Evolutionary conservation across 2,113 vertebrate species (phyloP), one percentile per base, ranked within the genome.

Genomic region (Artemisiospiza belli): DNA sequence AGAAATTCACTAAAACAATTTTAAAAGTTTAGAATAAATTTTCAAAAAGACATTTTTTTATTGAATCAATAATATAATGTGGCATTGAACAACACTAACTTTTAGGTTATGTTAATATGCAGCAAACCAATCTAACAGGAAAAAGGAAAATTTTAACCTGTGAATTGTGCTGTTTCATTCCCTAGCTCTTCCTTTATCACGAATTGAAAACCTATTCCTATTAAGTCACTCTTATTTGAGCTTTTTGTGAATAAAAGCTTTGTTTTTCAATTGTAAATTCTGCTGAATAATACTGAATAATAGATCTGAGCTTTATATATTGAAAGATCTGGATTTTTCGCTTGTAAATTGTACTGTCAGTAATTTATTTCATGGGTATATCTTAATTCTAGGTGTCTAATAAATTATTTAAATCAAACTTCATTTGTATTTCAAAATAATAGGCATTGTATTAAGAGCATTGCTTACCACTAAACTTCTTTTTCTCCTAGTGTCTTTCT

Each of bases 1-100:
- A 83, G 5, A 67, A 17, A 52, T 31, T 27, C 4, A 66, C 6
- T 13, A 30, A 64, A 82, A 10, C 10, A 46, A 51, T 28, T 51
- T 7, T 3, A 43, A 51, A 37, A 11, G 0, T 43, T 78, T 49
- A 14, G 6, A 51, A n/a, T 1, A 20, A 9, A 5, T 18, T 59
- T 85, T 75, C 2, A 0, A 39, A 77, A 74, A 25, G 2, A 2
- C 4, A 5, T 58, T 51, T 55, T 6, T 15, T 46, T 66, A 8
- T 57, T 28, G 6, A 62, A 54, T 58, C 25, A 54, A 6, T 27
- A 61, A 27, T 37, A 27, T 18, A 51, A 37, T 10, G 3, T 57
- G 39, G 1, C 3, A 41, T 43, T 58, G 30, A 18, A 58, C 25
- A 57, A 23, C 4, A 13, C 9, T 30, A 39, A 62, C 1, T 22